Percentiles rank a stretch among this genome's conserved stretches.
phyloP scores from a whole-genome alignment of 2,797 vertebrate genomes.

The Leptatherina wallacei region DNA sequence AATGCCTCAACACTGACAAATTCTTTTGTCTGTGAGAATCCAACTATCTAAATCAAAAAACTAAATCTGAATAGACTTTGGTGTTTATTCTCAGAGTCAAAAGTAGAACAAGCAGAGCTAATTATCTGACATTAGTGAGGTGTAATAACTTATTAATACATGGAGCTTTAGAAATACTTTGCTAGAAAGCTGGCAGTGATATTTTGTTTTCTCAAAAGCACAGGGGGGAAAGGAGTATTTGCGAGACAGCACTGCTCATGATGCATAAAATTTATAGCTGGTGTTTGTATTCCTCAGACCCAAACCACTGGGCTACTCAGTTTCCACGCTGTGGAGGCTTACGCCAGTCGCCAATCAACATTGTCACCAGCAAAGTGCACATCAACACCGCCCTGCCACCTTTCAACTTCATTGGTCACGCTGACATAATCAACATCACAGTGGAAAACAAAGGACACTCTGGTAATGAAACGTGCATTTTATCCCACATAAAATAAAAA shows the following conservation, averaged over 20 bases:
- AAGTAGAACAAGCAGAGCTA: too few species aligned
- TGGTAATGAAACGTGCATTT: constrained; percentile 69
- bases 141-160: too few species aligned
- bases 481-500: background rate
- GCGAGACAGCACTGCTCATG: background rate
- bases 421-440: constrained; percentile 65
- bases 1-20: too few species aligned
- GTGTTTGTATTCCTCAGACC: constrained; percentile 75
- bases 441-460: constrained; percentile 87
- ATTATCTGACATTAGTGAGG: too few species aligned
- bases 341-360: constrained; percentile 90
- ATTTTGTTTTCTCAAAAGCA: background rate
- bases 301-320: constrained; percentile 75
- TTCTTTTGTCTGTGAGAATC: too few species aligned
- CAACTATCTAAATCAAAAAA: too few species aligned
- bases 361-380: constrained; percentile 78
- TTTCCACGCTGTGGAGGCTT: constrained; percentile 72
- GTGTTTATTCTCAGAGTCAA: too few species aligned
- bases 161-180: too few species aligned
- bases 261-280: constrained; percentile 7
- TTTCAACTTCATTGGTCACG: constrained; percentile 85
- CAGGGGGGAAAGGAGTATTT: background rate
- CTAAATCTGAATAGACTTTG: too few species aligned
- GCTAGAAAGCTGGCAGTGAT: background rate
- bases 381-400: constrained; percentile 67